phyloP scores from a whole-genome alignment of 37 sponge, comb jelly and placozoan species.

The Cliona cf. orientalis region DNA sequence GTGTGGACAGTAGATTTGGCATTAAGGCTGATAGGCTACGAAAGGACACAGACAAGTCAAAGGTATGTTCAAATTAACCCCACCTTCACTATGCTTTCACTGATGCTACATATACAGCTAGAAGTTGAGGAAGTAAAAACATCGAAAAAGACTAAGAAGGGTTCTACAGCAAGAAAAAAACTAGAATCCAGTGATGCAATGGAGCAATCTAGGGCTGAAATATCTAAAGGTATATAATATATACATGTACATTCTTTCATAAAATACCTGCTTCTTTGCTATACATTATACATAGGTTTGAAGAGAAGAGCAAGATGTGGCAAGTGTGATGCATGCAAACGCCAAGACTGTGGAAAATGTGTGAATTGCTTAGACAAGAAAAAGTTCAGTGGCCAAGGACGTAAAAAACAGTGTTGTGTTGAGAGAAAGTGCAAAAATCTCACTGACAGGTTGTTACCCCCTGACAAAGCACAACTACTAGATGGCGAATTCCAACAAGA shows the following conservation, averaged over 20 bases:
- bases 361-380: background rate
- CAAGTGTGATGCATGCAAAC: background rate
- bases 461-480: too few relatives aligned
- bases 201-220: background rate
- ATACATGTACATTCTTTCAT: background rate
- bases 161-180: background rate
- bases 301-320: constrained; percentile 1
- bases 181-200: too few relatives aligned
- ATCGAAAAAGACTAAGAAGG: background rate
- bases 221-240: background rate
- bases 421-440: background rate
- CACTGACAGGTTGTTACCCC: too few relatives aligned
- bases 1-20: background rate
- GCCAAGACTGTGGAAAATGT: background rate
- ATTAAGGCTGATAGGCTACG: background rate
- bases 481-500: too few relatives aligned
- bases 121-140: background rate
- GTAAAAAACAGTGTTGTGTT: background rate
- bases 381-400: background rate
- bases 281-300: background rate
- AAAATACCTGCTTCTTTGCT: background rate
- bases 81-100: background rate
- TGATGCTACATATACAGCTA: background rate
- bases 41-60: background rate
- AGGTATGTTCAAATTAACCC: too few relatives aligned